Percentiles rank a stretch among this genome's conserved stretches.
phyloP scores from a whole-genome alignment of 1,140 invertebrate species.

The Pseudomyrmex sp. region DNA sequence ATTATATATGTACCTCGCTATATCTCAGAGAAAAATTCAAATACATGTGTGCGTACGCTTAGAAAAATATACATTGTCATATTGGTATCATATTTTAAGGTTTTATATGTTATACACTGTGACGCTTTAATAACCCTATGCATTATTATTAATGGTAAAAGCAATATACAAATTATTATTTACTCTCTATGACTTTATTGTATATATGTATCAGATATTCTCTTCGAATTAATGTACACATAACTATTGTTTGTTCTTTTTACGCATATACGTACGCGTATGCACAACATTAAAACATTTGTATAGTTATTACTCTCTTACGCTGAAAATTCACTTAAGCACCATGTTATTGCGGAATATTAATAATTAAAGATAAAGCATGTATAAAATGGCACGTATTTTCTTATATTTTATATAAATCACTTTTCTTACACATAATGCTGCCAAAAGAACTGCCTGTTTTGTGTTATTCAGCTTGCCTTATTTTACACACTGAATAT shows the following conservation, averaged over 20 bases:
- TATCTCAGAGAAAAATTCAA: constrained; percentile 69
- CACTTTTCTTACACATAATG: constrained; percentile 52
- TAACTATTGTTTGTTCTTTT: neutral
- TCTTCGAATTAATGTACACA: constrained; percentile 12
- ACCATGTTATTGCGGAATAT: constrained; percentile 64
- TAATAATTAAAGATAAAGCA: constrained; percentile 69
- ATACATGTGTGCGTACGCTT: constrained; percentile 74
- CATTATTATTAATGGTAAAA: constrained; percentile 30
- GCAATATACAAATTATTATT: constrained; percentile 31
- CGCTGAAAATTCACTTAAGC: constrained; percentile 63
- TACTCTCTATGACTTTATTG: constrained; percentile 14
- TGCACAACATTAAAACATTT: constrained; percentile 32
- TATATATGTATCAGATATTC: constrained; percentile 5
- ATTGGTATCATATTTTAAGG: constrained; percentile 51
- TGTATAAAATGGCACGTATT: constrained; percentile 74
- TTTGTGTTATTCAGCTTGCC: constrained; percentile 17
- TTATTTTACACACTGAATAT: neutral
- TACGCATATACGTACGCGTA: neutral
- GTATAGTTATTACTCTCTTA: constrained; percentile 50
- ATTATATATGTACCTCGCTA: too few species aligned
- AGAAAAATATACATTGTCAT: constrained; percentile 81
- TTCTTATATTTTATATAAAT: constrained; percentile 69
- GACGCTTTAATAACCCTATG: constrained; percentile 38
- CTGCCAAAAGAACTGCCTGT: constrained; percentile 66
- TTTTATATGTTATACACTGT: constrained; percentile 54